Conservation (phyloP, 2,888 invertebrate genomes). For the Eulithis prunata region DNA sequence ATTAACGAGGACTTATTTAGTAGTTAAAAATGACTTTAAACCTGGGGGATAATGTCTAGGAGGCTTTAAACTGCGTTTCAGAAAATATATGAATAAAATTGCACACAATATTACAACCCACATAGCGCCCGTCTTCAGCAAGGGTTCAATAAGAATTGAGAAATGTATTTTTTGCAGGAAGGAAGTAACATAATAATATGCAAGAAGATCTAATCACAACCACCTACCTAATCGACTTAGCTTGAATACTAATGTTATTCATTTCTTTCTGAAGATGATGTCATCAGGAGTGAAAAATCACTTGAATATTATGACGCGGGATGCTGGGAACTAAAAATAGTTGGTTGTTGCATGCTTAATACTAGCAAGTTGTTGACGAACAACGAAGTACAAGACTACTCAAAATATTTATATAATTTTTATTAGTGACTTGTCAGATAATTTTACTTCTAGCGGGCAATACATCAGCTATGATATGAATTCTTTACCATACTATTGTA, state of each 20-base stretch:
- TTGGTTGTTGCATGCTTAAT: too few species aligned
- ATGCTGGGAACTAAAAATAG: too few species aligned
- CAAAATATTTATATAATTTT: too few species aligned
- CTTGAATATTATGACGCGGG: too few species aligned
- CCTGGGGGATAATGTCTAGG: slow-evolving; percentile 55
- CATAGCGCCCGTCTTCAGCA: slow-evolving; percentile 43
- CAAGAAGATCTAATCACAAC: slow-evolving; percentile 40
- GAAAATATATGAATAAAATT: slow-evolving; percentile 42
- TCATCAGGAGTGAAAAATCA: neutral
- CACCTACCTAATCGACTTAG: slow-evolving; percentile 7
- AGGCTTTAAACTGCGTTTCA: slow-evolving; percentile 36
- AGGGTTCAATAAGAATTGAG: slow-evolving; percentile 28
- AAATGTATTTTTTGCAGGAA: slow-evolving; percentile 31
- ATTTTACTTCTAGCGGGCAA: slow-evolving; percentile 1
- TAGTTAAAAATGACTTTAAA: slow-evolving; percentile 25
- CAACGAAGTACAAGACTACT: too few species aligned
- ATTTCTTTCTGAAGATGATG: slow-evolving; percentile 26
- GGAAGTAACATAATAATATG: slow-evolving; percentile 26
- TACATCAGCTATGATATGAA: neutral
- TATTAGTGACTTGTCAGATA: neutral
- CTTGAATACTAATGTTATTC: slow-evolving; percentile 37
- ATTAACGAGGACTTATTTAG: neutral
- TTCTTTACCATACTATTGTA: too few species aligned
- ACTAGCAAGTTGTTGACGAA: too few species aligned
- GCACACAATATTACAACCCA: slow-evolving; percentile 45